Evolutionary conservation across 2,888 invertebrate species (phyloP).

Genomic region (Leptinotarsa rubiginosa): DNA sequence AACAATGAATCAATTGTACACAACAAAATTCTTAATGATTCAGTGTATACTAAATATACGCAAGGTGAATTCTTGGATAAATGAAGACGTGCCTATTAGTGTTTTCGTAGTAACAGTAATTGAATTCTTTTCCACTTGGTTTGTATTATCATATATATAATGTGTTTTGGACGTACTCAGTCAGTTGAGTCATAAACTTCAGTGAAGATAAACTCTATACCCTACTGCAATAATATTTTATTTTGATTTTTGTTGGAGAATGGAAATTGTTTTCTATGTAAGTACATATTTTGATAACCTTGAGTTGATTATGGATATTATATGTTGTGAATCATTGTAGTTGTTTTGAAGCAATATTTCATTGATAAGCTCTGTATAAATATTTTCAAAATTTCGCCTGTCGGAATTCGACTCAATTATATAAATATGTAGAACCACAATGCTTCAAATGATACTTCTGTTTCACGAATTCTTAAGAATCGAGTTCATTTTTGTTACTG

Average conservation of each 20-base stretch:
- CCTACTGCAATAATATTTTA: not conserved
- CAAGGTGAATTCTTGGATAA: conserved; percentile 8
- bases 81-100: not conserved
- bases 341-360: no score
- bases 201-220: not conserved
- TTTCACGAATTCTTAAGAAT: no score
- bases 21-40: not conserved
- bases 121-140: not conserved
- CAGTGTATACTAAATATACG: not conserved
- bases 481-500: no score
- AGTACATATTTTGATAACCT: not conserved
- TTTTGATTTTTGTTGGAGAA: not conserved
- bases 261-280: not conserved
- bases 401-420: no score
- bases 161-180: not conserved
- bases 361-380: no score
- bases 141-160: not conserved
- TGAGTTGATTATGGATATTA: no score
- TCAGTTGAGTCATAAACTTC: not conserved
- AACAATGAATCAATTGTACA: not conserved
- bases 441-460: no score
- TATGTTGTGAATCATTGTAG: no score
- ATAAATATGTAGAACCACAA: no score
- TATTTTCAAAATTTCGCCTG: no score
- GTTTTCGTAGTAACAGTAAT: conserved; percentile 11